Percentiles rank a stretch among this genome's conserved stretches.
phyloP scores from a whole-genome alignment of 1,140 invertebrate species.

The Tribolium madens region DNA sequence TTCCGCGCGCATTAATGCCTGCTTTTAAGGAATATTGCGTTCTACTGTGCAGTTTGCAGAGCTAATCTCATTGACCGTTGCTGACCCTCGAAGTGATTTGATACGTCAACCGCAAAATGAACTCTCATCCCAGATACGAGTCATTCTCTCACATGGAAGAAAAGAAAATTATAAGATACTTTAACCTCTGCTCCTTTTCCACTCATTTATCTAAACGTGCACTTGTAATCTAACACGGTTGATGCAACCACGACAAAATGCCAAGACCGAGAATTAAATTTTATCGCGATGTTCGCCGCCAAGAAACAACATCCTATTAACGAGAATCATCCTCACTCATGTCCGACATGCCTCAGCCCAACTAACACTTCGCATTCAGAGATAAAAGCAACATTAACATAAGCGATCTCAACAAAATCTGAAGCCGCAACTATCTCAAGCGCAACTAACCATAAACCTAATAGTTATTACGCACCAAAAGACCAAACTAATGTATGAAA shows the following conservation, averaged over 20 bases:
- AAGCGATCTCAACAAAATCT: neutral
- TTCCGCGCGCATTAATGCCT: constrained; percentile 13
- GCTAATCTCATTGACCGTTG: constrained; percentile 20
- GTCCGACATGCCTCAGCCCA: neutral
- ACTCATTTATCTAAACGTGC: constrained; percentile 5
- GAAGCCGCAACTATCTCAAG: neutral
- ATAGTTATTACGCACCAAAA: neutral
- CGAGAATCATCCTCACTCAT: neutral
- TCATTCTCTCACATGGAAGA: constrained; percentile 2
- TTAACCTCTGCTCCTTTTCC: constrained; percentile 11
- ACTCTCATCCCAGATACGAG: constrained; percentile 17
- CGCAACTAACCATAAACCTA: neutral
- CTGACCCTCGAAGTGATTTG: constrained; percentile 28
- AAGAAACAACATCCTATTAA: neutral
- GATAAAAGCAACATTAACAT: neutral
- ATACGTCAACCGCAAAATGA: constrained; percentile 31
- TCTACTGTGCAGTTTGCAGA: constrained; percentile 26
- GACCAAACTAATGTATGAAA: neutral
- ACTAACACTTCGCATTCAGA: neutral
- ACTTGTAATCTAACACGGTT: constrained; percentile 11
- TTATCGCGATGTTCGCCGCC: neutral
- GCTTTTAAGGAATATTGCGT: constrained; percentile 35
- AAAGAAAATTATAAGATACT: constrained; percentile 33
- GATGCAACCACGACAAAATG: constrained; percentile 5
- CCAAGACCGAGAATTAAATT: constrained; percentile 1